Evolutionary conservation across 2,797 vertebrate species (phyloP).

Genomic region (Acrossocheilus wenchowensis): DNA sequence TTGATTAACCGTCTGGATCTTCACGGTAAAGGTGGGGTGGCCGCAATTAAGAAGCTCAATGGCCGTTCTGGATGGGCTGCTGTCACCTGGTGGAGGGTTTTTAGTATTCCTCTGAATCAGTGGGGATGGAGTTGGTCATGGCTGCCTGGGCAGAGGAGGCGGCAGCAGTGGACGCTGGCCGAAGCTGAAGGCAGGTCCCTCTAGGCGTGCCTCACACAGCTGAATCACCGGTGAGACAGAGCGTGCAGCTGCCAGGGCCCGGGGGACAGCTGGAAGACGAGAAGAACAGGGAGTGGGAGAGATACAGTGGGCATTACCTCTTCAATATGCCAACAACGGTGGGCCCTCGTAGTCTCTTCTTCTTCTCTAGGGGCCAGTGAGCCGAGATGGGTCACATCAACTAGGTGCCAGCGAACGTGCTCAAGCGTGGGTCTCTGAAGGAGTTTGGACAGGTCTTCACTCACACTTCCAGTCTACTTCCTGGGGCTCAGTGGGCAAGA

Average conservation of each 20-base stretch:
- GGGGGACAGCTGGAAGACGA: conserved; percentile 27
- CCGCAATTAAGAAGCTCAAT: conserved; percentile 33
- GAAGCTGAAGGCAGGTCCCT: conserved; percentile 43
- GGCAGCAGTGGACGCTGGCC: conserved; percentile 7
- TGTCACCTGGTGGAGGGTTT: conserved; percentile 42
- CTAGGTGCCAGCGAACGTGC: conserved; percentile 54
- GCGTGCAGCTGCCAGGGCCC: conserved; percentile 37
- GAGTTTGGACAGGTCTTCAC: conserved; percentile 58
- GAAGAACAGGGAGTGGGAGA: conserved; percentile 27
- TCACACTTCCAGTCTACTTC: conserved; percentile 46
- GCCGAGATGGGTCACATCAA: conserved; percentile 70
- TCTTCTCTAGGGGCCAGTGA: conserved; percentile 75
- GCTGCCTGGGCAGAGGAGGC: conserved; percentile 31
- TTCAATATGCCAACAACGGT: conserved; percentile 54
- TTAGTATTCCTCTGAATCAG: conserved; percentile 34
- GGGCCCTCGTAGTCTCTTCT: conserved; percentile 50
- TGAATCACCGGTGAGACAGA: conserved; percentile 45
- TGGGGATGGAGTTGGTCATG: conserved; percentile 37
- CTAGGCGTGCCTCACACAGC: conserved; percentile 44
- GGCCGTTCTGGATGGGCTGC: conserved; percentile 17
- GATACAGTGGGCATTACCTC: conserved; percentile 40
- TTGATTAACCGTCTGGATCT: conserved; percentile 46
- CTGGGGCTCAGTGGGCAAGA: conserved; percentile 66
- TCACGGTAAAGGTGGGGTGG: conserved; percentile 10
- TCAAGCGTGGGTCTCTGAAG: conserved; percentile 65